Conservation (phyloP, 2,113 vertebrate species). For the Hypomesus transpacificus region DNA sequence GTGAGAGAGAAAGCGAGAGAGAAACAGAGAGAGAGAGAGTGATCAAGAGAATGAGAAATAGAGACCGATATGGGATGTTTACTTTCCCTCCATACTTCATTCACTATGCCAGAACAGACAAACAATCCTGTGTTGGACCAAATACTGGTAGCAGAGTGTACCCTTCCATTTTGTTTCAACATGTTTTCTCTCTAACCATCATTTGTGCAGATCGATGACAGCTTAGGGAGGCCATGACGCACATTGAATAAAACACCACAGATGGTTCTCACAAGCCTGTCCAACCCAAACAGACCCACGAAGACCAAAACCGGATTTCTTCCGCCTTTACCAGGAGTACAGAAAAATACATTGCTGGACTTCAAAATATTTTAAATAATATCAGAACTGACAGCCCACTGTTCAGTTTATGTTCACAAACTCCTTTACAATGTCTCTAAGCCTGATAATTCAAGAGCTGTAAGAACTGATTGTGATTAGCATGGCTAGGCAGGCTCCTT, state of each 20-base stretch:
- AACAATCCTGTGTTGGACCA: slow-evolving; percentile 1
- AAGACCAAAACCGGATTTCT: background rate
- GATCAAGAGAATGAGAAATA: background rate
- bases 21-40: background rate
- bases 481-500: too few species aligned
- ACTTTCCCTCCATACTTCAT: slow-evolving; percentile 13
- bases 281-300: background rate
- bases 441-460: too few species aligned
- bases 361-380: too few species aligned
- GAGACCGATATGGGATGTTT: slow-evolving; percentile 7
- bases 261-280: background rate
- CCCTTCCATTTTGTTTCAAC: background rate
- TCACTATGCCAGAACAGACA: slow-evolving; percentile 21
- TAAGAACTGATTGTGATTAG: too few species aligned
- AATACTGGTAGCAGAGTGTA: background rate
- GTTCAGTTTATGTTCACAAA: too few species aligned
- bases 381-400: too few species aligned
- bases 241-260: background rate
- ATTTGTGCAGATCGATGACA: background rate
- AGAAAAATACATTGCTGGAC: too few species aligned
- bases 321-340: background rate
- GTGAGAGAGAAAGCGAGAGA: background rate
- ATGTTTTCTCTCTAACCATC: background rate
- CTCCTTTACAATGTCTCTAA: too few species aligned
- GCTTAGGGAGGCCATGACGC: background rate